phyloP scores from a whole-genome alignment of 2,113 vertebrate species.

The Hipposideros armiger region DNA sequence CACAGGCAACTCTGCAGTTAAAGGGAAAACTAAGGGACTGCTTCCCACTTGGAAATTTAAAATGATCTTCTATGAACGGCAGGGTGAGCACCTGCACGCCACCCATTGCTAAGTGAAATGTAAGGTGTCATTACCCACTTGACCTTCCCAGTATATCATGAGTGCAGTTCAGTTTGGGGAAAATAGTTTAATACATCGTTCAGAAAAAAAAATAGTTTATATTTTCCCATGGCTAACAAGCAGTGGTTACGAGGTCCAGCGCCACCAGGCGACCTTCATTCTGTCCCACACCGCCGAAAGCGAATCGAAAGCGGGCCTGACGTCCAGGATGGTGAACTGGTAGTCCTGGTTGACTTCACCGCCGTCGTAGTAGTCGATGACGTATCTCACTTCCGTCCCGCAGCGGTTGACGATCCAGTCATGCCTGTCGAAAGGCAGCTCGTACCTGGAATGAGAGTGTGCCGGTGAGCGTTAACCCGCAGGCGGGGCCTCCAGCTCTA shows the following conservation, averaged over 20 bases:
- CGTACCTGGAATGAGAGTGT: constrained; percentile 89
- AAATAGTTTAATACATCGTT: constrained; percentile 65
- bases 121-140: not conserved
- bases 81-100: not conserved
- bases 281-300: constrained; percentile 95
- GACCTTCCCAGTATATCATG: constrained; percentile 21
- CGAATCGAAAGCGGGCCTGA: constrained; percentile 96
- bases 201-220: constrained; percentile 50
- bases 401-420: constrained; percentile 98
- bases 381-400: constrained; percentile 95
- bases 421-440: constrained; percentile 96
- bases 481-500: too few species aligned
- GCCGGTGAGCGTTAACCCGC: not conserved
- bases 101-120: not conserved
- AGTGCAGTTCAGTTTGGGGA: constrained; percentile 7
- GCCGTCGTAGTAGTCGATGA: constrained; percentile 98
- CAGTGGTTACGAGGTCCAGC: constrained; percentile 93
- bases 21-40: not conserved
- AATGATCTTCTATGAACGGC: not conserved
- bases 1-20: not conserved
- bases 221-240: not conserved
- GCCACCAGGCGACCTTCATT: constrained; percentile 97
- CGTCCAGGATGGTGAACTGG: constrained; percentile 96
- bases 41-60: not conserved
- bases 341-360: constrained; percentile 92